Percentiles rank a stretch among this genome's conserved stretches.
These are phyloP conservation scores for Rhincodon typus DNA, from an alignment of 2,797 vertebrate genomes.

Conservation along the genomic window DNA sequence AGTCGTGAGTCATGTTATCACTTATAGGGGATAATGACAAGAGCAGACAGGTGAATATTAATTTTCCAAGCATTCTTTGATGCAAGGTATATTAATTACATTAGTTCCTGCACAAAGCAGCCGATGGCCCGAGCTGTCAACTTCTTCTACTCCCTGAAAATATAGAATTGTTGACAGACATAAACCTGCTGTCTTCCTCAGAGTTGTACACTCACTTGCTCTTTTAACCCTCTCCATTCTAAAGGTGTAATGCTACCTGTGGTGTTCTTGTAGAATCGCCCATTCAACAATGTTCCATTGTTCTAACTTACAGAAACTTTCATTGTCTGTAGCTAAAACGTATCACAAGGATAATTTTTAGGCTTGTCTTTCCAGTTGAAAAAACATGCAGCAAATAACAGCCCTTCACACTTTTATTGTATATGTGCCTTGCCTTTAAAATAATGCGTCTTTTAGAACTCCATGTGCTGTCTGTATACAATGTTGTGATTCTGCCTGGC, in stretches of 20 bases:
- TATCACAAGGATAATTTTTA: background rate
- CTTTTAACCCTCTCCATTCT: conserved; percentile 1
- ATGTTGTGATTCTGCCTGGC: no score
- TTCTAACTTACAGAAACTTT: background rate
- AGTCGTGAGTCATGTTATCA: background rate
- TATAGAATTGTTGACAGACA: conserved; percentile 25
- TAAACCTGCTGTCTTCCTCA: background rate
- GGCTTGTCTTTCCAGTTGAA: background rate
- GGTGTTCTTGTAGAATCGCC: background rate
- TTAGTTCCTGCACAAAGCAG: conserved; percentile 33
- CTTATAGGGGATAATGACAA: background rate
- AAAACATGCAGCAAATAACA: background rate
- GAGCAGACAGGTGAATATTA: conserved; percentile 34
- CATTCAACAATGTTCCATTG: background rate
- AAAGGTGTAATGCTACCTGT: background rate
- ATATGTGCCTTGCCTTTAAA: no score
- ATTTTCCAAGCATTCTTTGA: conserved; percentile 14
- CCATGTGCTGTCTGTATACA: no score
- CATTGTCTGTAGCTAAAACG: background rate
- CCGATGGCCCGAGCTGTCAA: conserved; percentile 24
- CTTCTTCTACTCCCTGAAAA: conserved; percentile 18
- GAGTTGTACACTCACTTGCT: background rate
- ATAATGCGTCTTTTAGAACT: no score
- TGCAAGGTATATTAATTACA: conserved; percentile 29
- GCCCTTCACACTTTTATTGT: background rate